phyloP scores from a whole-genome alignment of 2,888 invertebrate genomes.

The Lamellibrachia columna region DNA sequence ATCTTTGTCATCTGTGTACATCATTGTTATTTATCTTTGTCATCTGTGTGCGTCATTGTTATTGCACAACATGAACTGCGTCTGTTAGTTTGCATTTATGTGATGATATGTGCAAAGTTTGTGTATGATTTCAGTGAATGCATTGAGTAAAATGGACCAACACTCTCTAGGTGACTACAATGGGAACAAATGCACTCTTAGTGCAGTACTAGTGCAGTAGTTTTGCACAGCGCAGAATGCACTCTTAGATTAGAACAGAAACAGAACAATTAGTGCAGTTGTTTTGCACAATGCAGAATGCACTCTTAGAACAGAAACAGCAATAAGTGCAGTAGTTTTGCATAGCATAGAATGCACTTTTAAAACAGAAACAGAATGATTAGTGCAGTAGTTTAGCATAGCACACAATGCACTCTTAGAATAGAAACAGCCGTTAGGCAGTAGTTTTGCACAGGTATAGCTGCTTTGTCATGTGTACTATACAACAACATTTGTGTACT shows the following conservation, averaged over 20 bases:
- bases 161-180: not conserved
- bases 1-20: no score
- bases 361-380: no score
- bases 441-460: not conserved
- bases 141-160: constrained; percentile 5
- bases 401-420: not conserved
- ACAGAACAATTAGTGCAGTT: no score
- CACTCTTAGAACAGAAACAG: not conserved
- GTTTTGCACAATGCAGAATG: not conserved
- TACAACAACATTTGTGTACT: no score
- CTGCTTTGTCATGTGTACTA: not conserved
- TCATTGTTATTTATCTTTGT: not conserved
- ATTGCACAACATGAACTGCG: not conserved
- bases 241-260: no score
- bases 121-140: constrained; percentile 7
- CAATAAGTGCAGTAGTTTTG: not conserved
- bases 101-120: not conserved
- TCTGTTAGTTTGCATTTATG: not conserved
- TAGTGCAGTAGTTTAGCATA: no score
- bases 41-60: no score
- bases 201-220: not conserved
- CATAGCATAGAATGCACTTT: not conserved
- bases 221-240: not conserved
- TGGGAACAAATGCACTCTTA: not conserved
- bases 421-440: not conserved